Conservation (phyloP, 2,797 vertebrate species). For the Uromys caudimaculatus region DNA sequence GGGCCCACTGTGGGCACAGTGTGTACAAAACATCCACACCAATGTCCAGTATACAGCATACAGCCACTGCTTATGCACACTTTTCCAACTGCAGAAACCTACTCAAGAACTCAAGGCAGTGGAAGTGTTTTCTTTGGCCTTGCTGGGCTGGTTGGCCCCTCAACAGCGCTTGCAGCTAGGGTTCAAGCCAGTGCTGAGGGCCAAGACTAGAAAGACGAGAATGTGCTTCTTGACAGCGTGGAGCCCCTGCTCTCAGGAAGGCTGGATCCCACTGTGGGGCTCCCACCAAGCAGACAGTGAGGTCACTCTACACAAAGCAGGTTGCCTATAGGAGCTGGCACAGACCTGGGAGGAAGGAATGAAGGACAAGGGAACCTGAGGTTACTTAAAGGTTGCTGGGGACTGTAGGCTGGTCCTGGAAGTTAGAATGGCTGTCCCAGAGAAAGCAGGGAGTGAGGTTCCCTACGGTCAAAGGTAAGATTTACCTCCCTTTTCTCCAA, state of each 20-base stretch:
- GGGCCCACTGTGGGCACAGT: not conserved
- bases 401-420: not conserved
- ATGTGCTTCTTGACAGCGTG: not conserved
- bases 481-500: not conserved
- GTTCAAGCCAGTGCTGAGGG: not conserved
- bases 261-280: not conserved
- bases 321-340: not conserved
- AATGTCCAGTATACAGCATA: not conserved
- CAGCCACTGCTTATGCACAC: not conserved
- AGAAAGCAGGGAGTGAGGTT: not conserved
- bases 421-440: not conserved
- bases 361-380: not conserved
- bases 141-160: not conserved
- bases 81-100: not conserved
- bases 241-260: not conserved
- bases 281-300: not conserved
- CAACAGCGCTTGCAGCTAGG: not conserved
- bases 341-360: too few relatives aligned
- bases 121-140: not conserved
- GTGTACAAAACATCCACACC: accelerated
- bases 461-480: not conserved
- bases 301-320: not conserved
- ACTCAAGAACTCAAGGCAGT: not conserved
- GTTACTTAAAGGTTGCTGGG: not conserved
- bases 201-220: not conserved